Percentiles rank a stretch among this genome's conserved stretches.
Evolutionary conservation across 2,797 vertebrate species (phyloP).

Genomic region (Neosilurus mollespiculum): DNA sequence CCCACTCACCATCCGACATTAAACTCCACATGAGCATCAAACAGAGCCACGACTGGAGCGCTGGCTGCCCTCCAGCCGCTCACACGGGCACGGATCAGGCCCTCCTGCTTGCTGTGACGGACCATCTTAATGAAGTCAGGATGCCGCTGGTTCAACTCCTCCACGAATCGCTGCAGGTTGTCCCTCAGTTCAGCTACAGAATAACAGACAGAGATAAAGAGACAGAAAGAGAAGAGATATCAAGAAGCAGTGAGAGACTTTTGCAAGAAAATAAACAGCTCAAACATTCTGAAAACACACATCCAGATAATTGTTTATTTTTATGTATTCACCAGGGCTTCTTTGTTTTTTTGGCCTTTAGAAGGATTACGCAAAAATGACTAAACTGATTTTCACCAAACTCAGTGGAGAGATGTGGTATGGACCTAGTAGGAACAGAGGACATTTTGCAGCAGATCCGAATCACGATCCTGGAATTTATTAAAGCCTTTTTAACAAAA

Average conservation of each 20-base stretch:
- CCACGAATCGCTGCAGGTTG: constrained; percentile 87
- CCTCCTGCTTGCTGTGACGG: constrained; percentile 89
- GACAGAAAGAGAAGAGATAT: not conserved
- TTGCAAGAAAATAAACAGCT: not conserved
- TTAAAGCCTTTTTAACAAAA: no score
- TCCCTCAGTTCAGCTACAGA: constrained; percentile 88
- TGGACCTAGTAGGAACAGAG: no score
- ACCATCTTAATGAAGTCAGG: constrained; percentile 93
- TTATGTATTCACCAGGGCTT: no score
- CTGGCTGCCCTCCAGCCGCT: constrained; percentile 93
- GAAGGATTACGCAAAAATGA: no score
- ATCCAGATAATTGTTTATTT: not conserved
- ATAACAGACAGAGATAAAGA: not conserved
- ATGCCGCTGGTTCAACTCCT: constrained; percentile 81
- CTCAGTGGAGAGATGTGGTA: no score
- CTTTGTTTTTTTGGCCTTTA: no score
- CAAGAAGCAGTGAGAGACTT: not conserved
- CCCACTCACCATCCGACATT: constrained; percentile 87
- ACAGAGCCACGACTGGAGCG: constrained; percentile 92
- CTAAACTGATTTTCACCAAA: no score
- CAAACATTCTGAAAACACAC: not conserved
- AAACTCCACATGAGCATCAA: constrained; percentile 97
- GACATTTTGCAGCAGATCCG: no score
- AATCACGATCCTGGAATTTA: no score
- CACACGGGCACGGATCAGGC: constrained; percentile 93